Evolutionary conservation across 2,888 invertebrate genomes (phyloP), one percentile per base, ranked within the genome.

Genomic region (Latrodectus elegans): DNA sequence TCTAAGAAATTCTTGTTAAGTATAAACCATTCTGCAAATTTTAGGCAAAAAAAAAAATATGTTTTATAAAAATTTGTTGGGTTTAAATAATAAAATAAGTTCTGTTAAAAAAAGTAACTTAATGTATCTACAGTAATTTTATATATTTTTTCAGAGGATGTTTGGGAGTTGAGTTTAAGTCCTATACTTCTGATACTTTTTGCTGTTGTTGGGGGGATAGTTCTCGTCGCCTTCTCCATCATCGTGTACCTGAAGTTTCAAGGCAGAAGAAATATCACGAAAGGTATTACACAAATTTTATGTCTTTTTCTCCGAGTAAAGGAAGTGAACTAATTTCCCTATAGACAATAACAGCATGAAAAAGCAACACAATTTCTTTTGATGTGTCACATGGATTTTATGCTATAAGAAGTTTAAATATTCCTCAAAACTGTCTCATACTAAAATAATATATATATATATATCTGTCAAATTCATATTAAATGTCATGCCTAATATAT

Each of bases 91-190:
- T 15, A 60, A 60, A 60, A 60, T 12, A 15, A 60, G 60, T 60
- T 11, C 9, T 14, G 12, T n/a, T 15, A 15, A n/a, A 60, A 10
- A 60, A 60, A 6, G 3, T 12, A n/a, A n/a, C 60, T 60, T 60
- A 15, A 60, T 60, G 12, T 12, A 11, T n/a, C 12, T 12, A 68
- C 14, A 38, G 72, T 72, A 49, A 51, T n/a, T 49, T 14, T 72
- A 38, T 60, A 11, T 72, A 60, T 65, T 72, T 73, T 89, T 86
- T 53, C 76, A 90, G 90, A 89, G 74, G 89, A 89, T 68, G 89
- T 90, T 14, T 90, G 90, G 90, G 90, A 90, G 68, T 70, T 90
- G 26, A 90, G 84, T 38, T 12, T 89, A 12, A 89, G 82, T 74
- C 89, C 89, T 38, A 65, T 89, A n/a, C 88, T 89, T 17, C 52